Evolutionary conservation across 2,113 vertebrate genomes (phyloP).

Genomic region (Phocoena sinus): DNA sequence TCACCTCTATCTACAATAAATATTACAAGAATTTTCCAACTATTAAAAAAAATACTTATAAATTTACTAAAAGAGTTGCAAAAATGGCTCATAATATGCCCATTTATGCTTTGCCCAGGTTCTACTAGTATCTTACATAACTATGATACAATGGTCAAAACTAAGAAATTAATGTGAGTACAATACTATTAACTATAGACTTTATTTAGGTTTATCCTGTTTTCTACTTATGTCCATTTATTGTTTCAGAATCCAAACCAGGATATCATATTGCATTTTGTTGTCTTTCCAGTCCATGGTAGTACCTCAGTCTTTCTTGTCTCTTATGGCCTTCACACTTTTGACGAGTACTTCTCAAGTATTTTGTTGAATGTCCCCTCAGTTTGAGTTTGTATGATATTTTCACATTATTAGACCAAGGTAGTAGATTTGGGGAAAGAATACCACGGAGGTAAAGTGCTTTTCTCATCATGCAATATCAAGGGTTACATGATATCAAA

Average conservation of each 20-base stretch:
- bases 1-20: neutral
- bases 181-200: neutral
- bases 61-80: neutral
- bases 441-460: neutral
- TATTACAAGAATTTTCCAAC: neutral
- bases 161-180: neutral
- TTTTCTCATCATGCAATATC: neutral
- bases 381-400: neutral
- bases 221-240: neutral
- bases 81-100: neutral
- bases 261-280: neutral
- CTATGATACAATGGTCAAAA: neutral
- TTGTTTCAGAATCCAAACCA: neutral
- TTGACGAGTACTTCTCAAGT: neutral
- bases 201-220: neutral
- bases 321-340: neutral
- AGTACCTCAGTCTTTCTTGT: neutral
- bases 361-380: neutral
- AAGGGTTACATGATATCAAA: neutral
- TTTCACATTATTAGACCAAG: neutral
- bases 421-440: neutral
- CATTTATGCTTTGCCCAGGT: neutral
- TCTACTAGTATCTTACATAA: neutral
- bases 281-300: neutral
- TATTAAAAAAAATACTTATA: neutral